Evolutionary conservation across 2,797 vertebrate genomes (phyloP).

Genomic region (Xyrichtys novacula): DNA sequence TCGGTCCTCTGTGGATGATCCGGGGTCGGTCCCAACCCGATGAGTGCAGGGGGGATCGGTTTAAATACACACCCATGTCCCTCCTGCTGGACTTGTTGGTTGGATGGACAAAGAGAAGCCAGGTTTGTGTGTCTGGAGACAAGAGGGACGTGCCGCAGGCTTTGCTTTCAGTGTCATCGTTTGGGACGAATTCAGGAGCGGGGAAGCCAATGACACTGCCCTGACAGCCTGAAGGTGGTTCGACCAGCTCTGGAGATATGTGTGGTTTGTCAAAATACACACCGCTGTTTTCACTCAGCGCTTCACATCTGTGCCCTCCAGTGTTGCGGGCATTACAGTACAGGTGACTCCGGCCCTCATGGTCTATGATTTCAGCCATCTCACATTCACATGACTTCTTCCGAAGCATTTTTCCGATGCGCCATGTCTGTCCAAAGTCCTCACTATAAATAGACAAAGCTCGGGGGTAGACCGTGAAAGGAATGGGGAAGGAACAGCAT

Average conservation of each 20-base stretch:
- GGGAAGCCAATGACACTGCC: constrained; percentile 92
- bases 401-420: constrained; percentile 77
- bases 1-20: constrained; percentile 89
- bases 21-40: constrained; percentile 85
- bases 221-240: constrained; percentile 88
- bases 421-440: constrained; percentile 88
- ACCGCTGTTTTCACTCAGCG: constrained; percentile 85
- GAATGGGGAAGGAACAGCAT: constrained; percentile 73
- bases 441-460: constrained; percentile 91
- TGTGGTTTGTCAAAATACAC: constrained; percentile 78
- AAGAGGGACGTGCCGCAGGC: constrained; percentile 65
- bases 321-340: constrained; percentile 91
- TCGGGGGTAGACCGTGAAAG: constrained; percentile 78
- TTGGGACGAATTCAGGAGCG: constrained; percentile 61
- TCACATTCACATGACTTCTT: constrained; percentile 89
- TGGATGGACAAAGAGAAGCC: constrained; percentile 94
- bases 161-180: constrained; percentile 65
- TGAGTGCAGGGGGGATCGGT: constrained; percentile 82
- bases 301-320: constrained; percentile 82
- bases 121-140: constrained; percentile 69
- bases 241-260: constrained; percentile 78
- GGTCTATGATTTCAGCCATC: constrained; percentile 88
- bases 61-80: constrained; percentile 91
- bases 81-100: constrained; percentile 78
- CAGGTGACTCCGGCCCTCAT: constrained; percentile 73